Evolutionary conservation across 2,888 invertebrate genomes (phyloP).

Genomic region (Punctoribates punctum): DNA sequence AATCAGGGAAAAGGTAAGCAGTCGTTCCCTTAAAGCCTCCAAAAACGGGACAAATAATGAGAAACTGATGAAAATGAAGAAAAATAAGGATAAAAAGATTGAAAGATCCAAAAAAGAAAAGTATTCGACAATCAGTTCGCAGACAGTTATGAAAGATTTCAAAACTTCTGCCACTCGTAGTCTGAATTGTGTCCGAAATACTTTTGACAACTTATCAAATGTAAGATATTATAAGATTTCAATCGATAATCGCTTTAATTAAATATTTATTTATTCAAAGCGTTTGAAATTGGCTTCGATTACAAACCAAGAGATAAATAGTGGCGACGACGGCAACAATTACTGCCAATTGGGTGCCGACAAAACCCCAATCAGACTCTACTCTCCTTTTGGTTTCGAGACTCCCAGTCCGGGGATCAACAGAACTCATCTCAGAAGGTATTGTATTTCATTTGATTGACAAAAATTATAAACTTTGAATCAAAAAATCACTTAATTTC

Average conservation of each 20-base stretch:
- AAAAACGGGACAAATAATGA: not conserved
- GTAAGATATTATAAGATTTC: slow-evolving; percentile 2
- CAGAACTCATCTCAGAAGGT: not conserved
- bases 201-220: slow-evolving; percentile 26
- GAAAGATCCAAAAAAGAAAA: slow-evolving; percentile 27
- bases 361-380: slow-evolving; percentile 39
- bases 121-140: not conserved
- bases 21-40: not conserved
- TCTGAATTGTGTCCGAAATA: slow-evolving; percentile 1
- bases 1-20: not conserved
- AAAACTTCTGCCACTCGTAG: slow-evolving; percentile 15
- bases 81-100: slow-evolving; percentile 9
- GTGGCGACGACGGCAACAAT: not conserved
- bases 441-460: no score
- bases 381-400: slow-evolving; percentile 41
- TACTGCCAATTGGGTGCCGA: not conserved
- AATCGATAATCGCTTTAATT: not conserved
- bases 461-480: not conserved
- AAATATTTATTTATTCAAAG: not conserved
- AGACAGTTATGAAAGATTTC: slow-evolving; percentile 6
- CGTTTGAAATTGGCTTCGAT: not conserved
- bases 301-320: not conserved
- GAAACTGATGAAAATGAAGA: not conserved
- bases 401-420: slow-evolving; percentile 20
- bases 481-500: not conserved